Evolutionary conservation across 2,113 vertebrate species (phyloP).

Genomic region (Antigone vipio): DNA sequence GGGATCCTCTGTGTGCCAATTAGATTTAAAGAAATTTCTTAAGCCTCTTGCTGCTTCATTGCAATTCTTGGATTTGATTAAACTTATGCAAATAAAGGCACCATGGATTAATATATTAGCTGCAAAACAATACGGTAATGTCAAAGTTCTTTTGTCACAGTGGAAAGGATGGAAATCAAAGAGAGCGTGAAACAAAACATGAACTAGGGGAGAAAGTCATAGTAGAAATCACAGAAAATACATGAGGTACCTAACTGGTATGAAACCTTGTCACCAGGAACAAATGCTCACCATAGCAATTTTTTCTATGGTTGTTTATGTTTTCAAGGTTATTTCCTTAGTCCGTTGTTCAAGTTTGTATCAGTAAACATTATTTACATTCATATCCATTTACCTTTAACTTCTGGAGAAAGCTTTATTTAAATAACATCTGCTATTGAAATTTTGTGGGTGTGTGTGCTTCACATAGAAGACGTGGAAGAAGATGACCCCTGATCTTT

Average conservation of each 20-base stretch:
- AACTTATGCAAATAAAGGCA: background rate
- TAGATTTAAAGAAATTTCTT: background rate
- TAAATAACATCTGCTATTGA: background rate
- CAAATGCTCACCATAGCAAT: background rate
- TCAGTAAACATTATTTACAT: background rate
- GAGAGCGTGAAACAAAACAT: background rate
- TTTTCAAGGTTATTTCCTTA: slow-evolving; percentile 8
- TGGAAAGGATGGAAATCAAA: background rate
- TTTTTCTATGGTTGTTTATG: background rate
- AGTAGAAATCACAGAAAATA: background rate
- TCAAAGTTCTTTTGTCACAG: background rate
- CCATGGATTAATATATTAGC: background rate
- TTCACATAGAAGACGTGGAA: background rate
- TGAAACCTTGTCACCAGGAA: background rate
- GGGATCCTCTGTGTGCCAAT: background rate
- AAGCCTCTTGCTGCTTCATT: background rate
- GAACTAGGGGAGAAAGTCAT: background rate
- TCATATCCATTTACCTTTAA: background rate
- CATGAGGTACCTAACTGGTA: background rate
- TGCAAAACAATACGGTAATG: background rate
- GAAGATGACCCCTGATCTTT: background rate
- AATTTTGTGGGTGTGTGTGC: background rate
- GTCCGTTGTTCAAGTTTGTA: background rate
- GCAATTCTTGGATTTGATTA: background rate
- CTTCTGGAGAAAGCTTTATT: background rate